These are phyloP conservation scores for Lasioglossum figueresi DNA, from an alignment of 2,888 invertebrate genomes.

Conservation along the genomic window DNA sequence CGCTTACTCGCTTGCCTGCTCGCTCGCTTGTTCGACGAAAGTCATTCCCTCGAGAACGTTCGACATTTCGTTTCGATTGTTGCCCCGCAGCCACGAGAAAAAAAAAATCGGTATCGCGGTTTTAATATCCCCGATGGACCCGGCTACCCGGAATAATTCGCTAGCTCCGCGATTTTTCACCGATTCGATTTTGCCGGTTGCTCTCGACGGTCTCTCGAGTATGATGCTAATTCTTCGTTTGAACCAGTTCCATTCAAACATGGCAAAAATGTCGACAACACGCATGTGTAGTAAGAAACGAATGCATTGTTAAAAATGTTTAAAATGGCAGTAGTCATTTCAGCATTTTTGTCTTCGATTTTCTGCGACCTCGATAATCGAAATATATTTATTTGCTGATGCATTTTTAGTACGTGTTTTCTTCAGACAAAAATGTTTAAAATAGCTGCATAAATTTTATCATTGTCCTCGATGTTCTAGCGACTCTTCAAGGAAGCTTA, in stretches of 20 bases:
- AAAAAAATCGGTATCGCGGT: background rate
- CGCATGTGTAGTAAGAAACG: too few species aligned
- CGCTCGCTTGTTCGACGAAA: slow-evolving; percentile 47
- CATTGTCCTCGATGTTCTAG: too few species aligned
- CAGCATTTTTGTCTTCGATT: too few species aligned
- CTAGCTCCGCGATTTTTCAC: background rate
- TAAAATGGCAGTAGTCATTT: too few species aligned
- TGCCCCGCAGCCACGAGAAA: background rate
- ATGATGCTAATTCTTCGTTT: background rate
- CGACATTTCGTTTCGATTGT: slow-evolving; percentile 40
- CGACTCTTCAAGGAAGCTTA: background rate
- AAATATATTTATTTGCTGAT: too few species aligned
- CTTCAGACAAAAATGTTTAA: too few species aligned
- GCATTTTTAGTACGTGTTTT: too few species aligned
- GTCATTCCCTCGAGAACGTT: slow-evolving; percentile 44
- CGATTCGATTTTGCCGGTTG: background rate
- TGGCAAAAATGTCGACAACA: too few species aligned
- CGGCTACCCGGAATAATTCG: background rate
- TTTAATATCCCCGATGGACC: slow-evolving; percentile 2
- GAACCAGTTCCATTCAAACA: too few species aligned
- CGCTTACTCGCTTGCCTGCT: slow-evolving; percentile 25
- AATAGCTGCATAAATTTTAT: too few species aligned
- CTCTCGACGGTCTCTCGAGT: background rate
- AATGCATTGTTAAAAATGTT: too few species aligned
- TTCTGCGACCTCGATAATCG: too few species aligned